Conservation (phyloP, 1,140 invertebrate species). For the Drosophila lini region DNA sequence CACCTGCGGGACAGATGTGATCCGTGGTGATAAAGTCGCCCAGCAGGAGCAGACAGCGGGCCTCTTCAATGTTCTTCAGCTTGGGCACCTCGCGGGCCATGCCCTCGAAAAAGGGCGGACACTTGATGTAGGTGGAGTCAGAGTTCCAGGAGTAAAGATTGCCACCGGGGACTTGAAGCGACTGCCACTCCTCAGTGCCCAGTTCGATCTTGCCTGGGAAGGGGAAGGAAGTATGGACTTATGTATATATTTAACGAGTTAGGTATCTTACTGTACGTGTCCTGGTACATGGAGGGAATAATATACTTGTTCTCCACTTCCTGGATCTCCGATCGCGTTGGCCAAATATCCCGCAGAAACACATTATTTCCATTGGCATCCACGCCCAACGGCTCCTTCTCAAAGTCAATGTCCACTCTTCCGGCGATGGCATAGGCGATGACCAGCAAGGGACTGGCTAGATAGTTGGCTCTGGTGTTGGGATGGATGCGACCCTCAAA, state of each 20-base stretch:
- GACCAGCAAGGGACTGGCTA: constrained; percentile 97
- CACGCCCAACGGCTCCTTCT: constrained; percentile 92
- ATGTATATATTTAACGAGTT: background rate
- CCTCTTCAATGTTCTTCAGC: no score
- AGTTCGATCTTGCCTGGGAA: constrained; percentile 89
- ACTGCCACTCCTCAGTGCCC: constrained; percentile 95
- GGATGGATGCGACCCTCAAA: constrained; percentile 99
- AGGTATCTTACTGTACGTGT: constrained; percentile 87
- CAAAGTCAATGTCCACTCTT: constrained; percentile 97
- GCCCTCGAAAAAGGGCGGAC: no score
- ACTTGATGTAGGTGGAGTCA: constrained; percentile 97
- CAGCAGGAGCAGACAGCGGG: no score
- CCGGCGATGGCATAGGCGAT: constrained; percentile 99
- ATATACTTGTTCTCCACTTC: constrained; percentile 94
- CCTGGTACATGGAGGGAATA: constrained; percentile 98
- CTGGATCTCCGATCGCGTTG: constrained; percentile 95
- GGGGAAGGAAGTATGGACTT: background rate
- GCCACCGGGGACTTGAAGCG: constrained; percentile 90
- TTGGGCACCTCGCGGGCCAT: no score
- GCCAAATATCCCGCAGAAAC: constrained; percentile 97
- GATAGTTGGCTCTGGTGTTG: constrained; percentile 97
- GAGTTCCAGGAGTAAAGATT: constrained; percentile 96
- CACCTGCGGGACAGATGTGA: no score
- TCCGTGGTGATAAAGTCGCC: no score
- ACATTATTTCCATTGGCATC: constrained; percentile 89